phyloP scores from a whole-genome alignment of 1,140 invertebrate genomes.

The Gerris buenoi region DNA sequence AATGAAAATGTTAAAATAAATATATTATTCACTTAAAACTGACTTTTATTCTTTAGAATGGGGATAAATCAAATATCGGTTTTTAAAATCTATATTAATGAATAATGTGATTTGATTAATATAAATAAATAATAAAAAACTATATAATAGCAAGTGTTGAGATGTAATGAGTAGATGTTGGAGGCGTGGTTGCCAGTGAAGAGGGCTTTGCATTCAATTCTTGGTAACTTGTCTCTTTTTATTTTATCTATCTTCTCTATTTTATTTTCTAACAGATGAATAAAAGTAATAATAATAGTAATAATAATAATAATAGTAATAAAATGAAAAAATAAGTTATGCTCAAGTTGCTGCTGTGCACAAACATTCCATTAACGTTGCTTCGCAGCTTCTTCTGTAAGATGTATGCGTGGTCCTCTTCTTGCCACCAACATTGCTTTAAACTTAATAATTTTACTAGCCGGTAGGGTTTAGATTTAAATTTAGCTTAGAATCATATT shows the following conservation, averaged over 20 bases:
- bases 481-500: conserved; percentile 6
- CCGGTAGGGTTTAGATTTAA: conserved; percentile 7
- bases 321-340: background rate
- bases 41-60: background rate
- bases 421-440: conserved; percentile 12
- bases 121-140: background rate
- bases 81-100: background rate
- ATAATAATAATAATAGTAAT: background rate
- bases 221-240: background rate
- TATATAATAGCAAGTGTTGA: conserved; percentile 9
- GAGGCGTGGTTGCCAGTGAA: background rate
- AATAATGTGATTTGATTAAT: background rate
- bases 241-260: background rate
- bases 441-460: conserved; percentile 12
- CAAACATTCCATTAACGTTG: conserved; percentile 10
- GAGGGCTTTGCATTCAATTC: conserved; percentile 8
- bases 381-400: background rate
- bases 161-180: conserved; percentile 1
- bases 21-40: background rate
- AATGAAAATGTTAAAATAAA: background rate
- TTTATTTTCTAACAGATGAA: no score
- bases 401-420: background rate
- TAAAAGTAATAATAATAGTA: background rate
- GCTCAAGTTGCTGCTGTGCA: background rate
- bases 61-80: background rate